These are phyloP conservation scores for Gambusia holbrooki DNA, from an alignment of 2,113 vertebrate species.

Conservation along the genomic window DNA sequence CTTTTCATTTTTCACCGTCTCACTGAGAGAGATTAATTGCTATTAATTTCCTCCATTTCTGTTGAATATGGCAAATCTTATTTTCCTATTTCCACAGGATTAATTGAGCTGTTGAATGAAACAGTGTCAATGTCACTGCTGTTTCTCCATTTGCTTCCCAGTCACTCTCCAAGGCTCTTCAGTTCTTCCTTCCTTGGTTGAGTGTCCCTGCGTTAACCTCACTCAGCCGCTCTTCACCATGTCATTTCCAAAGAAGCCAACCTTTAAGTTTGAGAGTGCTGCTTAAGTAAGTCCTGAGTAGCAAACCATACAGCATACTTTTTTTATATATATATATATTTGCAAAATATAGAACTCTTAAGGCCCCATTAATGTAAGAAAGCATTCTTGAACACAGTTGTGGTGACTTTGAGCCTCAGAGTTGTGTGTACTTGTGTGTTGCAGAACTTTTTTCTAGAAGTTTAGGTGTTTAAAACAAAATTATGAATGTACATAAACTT, in stretches of 20 bases:
- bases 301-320: conserved; percentile 1
- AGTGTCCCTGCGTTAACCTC: neutral
- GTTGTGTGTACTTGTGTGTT: neutral
- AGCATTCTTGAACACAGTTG: neutral
- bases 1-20: too few species aligned
- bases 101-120: too few species aligned
- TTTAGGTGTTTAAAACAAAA: neutral
- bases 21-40: neutral
- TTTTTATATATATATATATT: neutral
- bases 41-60: neutral
- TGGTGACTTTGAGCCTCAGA: neutral
- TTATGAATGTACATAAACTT: neutral
- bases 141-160: neutral
- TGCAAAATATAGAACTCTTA: neutral
- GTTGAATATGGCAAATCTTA: neutral
- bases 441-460: neutral
- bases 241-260: neutral
- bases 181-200: neutral
- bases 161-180: neutral
- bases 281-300: conserved; percentile 1
- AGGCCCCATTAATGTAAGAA: neutral
- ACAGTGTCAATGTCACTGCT: neutral
- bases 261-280: neutral
- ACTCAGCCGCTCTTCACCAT: neutral
- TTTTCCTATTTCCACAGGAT: too few species aligned